Percentiles rank a stretch among this genome's conserved stretches.
Evolutionary conservation across 2,888 invertebrate species (phyloP).

Genomic region (Miltochrista miniata): DNA sequence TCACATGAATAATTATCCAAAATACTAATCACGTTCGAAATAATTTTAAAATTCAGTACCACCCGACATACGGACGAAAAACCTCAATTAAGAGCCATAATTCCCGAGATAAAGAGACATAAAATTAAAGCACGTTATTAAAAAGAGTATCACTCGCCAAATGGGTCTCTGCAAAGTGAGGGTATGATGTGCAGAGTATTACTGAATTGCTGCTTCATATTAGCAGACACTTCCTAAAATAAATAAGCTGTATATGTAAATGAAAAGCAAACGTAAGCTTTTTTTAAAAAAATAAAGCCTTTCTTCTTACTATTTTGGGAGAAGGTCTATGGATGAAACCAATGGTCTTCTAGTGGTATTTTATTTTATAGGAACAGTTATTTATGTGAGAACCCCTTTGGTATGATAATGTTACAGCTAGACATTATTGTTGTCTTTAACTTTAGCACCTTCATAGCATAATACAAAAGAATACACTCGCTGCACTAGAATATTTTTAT

Average conservation of each 20-base stretch:
- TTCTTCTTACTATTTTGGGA: too few relatives aligned
- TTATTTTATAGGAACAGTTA: too few relatives aligned
- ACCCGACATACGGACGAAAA: constrained; percentile 55
- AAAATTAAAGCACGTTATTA: constrained; percentile 78
- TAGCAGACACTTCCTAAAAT: constrained; percentile 49
- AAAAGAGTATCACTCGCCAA: constrained; percentile 75
- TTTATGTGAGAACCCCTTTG: too few relatives aligned
- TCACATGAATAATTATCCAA: constrained; percentile 18
- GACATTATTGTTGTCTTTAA: too few relatives aligned
- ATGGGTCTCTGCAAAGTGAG: constrained; percentile 72
- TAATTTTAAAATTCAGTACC: constrained; percentile 24
- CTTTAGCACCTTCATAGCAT: too few relatives aligned
- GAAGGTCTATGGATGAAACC: too few relatives aligned
- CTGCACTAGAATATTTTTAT: constrained; percentile 42
- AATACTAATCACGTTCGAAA: constrained; percentile 22
- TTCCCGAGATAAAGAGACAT: constrained; percentile 69
- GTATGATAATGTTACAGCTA: too few relatives aligned
- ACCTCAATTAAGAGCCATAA: constrained; percentile 67
- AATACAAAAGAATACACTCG: constrained; percentile 15
- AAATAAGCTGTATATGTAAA: background rate
- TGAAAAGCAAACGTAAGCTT: too few relatives aligned
- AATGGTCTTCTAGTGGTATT: too few relatives aligned
- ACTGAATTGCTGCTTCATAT: constrained; percentile 64
- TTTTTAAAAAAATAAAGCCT: too few relatives aligned
- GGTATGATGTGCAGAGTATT: constrained; percentile 68